A percentile compares a stretch with the other conserved stretches of the same genome.
These are phyloP conservation scores for Willisornis vidua DNA, from an alignment of 2,113 vertebrate species.

Conservation along the genomic window DNA sequence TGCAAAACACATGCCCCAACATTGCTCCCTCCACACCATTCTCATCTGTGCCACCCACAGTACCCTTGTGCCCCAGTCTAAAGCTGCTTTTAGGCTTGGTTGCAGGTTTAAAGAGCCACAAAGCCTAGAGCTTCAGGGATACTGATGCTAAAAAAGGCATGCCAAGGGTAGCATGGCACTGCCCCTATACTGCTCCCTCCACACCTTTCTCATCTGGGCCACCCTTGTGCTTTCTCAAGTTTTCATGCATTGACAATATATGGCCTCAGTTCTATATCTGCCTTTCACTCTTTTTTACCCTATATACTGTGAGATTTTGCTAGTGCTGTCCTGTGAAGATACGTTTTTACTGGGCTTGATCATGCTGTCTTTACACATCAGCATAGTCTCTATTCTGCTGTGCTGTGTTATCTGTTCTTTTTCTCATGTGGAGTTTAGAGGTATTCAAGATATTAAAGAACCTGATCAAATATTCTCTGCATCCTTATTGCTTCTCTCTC, in stretches of 20 bases:
- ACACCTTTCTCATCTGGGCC: not conserved
- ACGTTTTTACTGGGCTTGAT: not conserved
- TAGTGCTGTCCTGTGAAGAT: not conserved
- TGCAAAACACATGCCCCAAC: not conserved
- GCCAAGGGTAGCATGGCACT: not conserved
- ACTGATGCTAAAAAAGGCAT: fast-evolving
- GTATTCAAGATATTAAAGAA: not conserved
- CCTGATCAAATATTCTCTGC: fast-evolving
- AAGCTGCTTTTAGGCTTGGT: not conserved
- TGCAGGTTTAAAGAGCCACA: not conserved
- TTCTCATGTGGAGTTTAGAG: not conserved
- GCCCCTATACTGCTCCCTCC: fast-evolving
- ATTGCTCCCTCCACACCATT: not conserved
- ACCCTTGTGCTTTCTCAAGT: not conserved
- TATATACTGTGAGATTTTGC: not conserved
- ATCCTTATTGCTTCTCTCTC: not conserved
- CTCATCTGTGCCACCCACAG: not conserved
- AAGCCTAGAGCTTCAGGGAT: not conserved
- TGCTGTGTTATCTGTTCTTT: not conserved
- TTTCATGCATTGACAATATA: too few species aligned
- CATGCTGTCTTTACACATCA: not conserved
- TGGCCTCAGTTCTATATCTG: not conserved
- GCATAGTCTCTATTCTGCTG: not conserved
- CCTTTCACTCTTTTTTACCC: not conserved
- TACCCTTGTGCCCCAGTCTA: not conserved